Conservation (phyloP, 2,888 invertebrate species). For the Drosophila putrida region DNA sequence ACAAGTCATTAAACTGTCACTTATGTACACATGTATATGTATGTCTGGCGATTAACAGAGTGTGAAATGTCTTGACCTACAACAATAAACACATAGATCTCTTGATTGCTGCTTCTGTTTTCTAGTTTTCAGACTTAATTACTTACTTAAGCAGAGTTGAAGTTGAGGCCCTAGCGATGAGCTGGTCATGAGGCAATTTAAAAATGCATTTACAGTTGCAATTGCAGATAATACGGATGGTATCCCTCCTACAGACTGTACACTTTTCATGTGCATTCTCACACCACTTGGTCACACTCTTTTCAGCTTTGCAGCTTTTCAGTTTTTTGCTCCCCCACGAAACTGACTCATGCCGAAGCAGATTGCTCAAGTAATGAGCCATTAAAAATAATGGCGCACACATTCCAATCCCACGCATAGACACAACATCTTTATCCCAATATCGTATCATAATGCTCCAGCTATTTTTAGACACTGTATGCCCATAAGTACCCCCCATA, state of each 20-base stretch:
- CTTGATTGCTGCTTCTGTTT: conserved; percentile 13
- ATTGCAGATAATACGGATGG: conserved; percentile 21
- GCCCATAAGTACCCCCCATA: conserved; percentile 9
- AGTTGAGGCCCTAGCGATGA: conserved; percentile 33
- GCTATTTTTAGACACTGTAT: conserved; percentile 59
- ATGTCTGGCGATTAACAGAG: conserved; percentile 43
- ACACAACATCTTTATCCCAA: conserved; percentile 30
- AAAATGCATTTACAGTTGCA: conserved; percentile 49
- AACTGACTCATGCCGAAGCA: conserved; percentile 59
- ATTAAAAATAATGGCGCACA: conserved; percentile 55
- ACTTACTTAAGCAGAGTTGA: conserved; percentile 42
- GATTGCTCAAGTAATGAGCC: conserved; percentile 40
- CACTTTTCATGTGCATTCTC: conserved; percentile 39
- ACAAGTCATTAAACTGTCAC: conserved; percentile 42
- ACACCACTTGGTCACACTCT: conserved; percentile 27
- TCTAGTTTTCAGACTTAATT: conserved; percentile 46
- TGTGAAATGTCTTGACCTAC: conserved; percentile 76
- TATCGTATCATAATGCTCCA: conserved; percentile 21
- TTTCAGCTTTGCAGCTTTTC: not conserved
- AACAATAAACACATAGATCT: conserved; percentile 44
- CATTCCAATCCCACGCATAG: conserved; percentile 73
- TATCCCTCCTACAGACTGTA: not conserved
- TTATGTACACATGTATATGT: not conserved
- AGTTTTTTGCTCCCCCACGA: conserved; percentile 43
- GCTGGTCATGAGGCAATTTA: conserved; percentile 57